These are phyloP conservation scores for Enteromius trimaculatus DNA, from an alignment of 2,797 vertebrate genomes.

Conservation along the genomic window DNA sequence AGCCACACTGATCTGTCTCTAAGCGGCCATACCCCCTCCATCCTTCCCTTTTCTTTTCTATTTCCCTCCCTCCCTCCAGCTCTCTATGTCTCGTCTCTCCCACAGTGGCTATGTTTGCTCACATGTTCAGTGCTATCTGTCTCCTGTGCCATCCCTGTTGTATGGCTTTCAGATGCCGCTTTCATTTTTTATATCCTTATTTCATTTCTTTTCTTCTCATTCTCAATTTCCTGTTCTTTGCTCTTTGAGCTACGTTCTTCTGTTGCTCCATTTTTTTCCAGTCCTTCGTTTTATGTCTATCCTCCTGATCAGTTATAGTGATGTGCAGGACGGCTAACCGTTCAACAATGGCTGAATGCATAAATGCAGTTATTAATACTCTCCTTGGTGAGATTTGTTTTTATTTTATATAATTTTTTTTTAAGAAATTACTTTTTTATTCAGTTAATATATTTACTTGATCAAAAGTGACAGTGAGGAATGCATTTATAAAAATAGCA, in stretches of 20 bases:
- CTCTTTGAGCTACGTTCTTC: neutral
- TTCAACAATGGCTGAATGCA: neutral
- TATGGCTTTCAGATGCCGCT: neutral
- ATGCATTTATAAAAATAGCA: neutral
- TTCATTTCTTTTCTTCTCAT: constrained; percentile 13
- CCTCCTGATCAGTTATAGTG: neutral
- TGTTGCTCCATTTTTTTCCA: neutral
- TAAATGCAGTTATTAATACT: too few species aligned
- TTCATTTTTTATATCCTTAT: neutral
- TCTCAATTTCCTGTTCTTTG: constrained; percentile 18
- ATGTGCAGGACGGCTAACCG: neutral
- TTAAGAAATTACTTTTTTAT: neutral
- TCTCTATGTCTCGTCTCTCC: neutral
- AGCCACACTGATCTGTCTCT: neutral
- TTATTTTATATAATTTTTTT: neutral
- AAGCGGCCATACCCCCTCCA: neutral
- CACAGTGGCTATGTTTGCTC: constrained; percentile 20
- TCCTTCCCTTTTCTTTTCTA: neutral
- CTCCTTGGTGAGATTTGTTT: neutral
- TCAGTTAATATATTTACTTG: neutral
- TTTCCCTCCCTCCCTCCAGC: neutral
- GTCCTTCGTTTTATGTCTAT: neutral
- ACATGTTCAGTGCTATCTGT: neutral
- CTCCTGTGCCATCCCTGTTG: neutral
- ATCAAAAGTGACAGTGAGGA: neutral